A percentile compares a stretch with the other conserved stretches of the same genome.
phyloP scores from a whole-genome alignment of 2,888 invertebrate genomes.

The Crocallis elinguaria region DNA sequence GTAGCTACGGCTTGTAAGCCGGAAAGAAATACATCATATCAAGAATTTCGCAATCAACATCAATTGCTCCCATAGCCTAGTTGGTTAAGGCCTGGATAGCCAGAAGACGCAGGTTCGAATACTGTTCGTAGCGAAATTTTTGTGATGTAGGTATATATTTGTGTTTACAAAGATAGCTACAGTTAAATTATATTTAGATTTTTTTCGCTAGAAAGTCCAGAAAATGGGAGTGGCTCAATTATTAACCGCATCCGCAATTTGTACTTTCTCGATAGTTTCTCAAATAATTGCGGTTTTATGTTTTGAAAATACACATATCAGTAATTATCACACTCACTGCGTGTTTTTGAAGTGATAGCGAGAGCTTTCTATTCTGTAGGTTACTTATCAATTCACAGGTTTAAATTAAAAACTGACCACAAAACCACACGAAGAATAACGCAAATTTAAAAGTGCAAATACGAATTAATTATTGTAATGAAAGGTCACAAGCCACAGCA shows the following conservation, averaged over 20 bases:
- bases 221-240: not conserved
- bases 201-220: not conserved
- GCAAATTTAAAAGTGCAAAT: conserved; percentile 17
- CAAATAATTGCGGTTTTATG: conserved; percentile 15
- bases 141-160: too few species aligned
- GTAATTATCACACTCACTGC: not conserved
- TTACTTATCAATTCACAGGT: conserved; percentile 16
- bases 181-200: not conserved
- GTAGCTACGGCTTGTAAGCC: too few species aligned
- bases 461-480: conserved; percentile 4
- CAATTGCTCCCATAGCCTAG: too few species aligned
- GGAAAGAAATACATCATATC: too few species aligned
- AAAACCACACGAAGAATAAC: conserved; percentile 15
- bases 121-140: too few species aligned
- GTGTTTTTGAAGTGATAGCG: not conserved
- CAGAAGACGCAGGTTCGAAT: not conserved
- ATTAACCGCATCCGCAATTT: not conserved
- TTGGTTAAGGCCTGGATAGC: not conserved
- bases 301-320: conserved; percentile 1
- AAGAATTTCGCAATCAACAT: too few species aligned
- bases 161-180: not conserved
- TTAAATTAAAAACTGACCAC: conserved; percentile 12
- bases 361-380: conserved; percentile 8
- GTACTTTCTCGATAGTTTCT: not conserved
- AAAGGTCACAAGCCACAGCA: conserved; percentile 8